Evolutionary conservation across 2,113 vertebrate species (phyloP), one percentile per base, ranked within the genome.

Genomic region (Dromas ardeola): DNA sequence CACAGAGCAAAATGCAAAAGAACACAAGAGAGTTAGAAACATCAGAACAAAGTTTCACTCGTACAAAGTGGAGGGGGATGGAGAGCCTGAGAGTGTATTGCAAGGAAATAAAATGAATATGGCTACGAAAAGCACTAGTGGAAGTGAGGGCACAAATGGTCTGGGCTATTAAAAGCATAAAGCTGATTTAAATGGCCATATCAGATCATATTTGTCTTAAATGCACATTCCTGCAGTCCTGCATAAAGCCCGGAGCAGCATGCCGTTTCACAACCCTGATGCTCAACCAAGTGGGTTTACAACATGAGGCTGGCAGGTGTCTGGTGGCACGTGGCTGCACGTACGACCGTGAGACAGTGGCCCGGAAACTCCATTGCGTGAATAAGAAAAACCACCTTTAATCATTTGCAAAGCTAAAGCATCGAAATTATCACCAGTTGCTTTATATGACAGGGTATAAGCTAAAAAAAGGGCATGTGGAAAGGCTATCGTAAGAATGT

Each of bases 331-430:
- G 0, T 36, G 43, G 20, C 70, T 87, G 65, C 45, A 82, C 15
- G 2, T 70, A 36, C 61, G 49, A 26, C 40, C 4, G 0, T n/a
- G 29, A 86, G 42, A 65, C 43, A 23, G 22, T n/a, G 22, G 66
- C 32, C 55, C 70, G 61, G 38, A 56, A 88, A 61, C 8, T 13
- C 34, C 36, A 32, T 29, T 38, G 45, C 23, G 34, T 11, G 25
- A 79, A 23, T 15, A 69, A 59, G 34, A 82, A 76, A 76, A 69
- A 56, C 11, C 2, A 10, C 7, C 34, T 86, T 69, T 19, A 66
- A 80, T 58, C 53, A 88, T 90, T 85, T 94, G 92, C 95, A 96
- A 96, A 96, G 93, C 90, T 92, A 90, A 65, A 69, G 58, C 63
- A 82, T 71, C 43, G 13, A 26, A 83, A 73, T 81, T 23, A 27